Percentiles rank a stretch among this genome's conserved stretches.
These are phyloP conservation scores for Lordiphosa clarofinis DNA, from an alignment of 1,140 invertebrate genomes.

Conservation along the genomic window DNA sequence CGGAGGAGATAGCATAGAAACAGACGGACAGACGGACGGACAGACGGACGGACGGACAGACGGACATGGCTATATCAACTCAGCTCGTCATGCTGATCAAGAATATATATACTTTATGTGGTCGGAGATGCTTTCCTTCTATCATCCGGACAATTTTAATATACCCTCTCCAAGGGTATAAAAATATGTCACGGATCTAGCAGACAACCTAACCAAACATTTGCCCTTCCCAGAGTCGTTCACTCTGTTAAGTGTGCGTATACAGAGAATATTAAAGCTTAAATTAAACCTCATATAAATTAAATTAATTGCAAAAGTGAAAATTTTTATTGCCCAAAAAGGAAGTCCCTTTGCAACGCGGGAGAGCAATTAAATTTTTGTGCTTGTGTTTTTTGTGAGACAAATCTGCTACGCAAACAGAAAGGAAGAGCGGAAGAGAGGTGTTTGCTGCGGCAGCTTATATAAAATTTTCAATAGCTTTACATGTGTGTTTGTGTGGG, in stretches of 20 bases:
- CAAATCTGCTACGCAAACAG: constrained; percentile 43
- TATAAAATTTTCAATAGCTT: constrained; percentile 49
- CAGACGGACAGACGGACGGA: too few relatives aligned
- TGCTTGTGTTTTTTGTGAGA: constrained; percentile 5
- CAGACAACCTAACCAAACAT: constrained; percentile 30
- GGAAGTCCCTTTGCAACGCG: constrained; percentile 6
- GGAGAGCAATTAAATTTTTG: constrained; percentile 61
- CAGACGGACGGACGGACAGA: too few relatives aligned
- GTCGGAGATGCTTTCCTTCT: too few relatives aligned
- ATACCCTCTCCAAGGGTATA: too few relatives aligned
- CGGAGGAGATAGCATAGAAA: too few relatives aligned
- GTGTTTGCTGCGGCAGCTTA: constrained; percentile 35
- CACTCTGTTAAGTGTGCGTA: constrained; percentile 4
- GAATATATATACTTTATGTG: too few relatives aligned
- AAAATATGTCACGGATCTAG: background rate
- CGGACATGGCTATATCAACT: too few relatives aligned
- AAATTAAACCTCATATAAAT: constrained; percentile 52
- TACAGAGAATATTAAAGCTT: constrained; percentile 35
- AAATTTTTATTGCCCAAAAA: constrained; percentile 50
- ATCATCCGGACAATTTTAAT: too few relatives aligned
- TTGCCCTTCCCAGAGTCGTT: constrained; percentile 13
- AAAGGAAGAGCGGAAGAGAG: background rate
- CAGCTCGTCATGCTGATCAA: too few relatives aligned
- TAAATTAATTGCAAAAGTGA: constrained; percentile 73
- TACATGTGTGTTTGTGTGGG: background rate